Conservation (phyloP, 2,888 invertebrate species). For the Lymantria monacha region DNA sequence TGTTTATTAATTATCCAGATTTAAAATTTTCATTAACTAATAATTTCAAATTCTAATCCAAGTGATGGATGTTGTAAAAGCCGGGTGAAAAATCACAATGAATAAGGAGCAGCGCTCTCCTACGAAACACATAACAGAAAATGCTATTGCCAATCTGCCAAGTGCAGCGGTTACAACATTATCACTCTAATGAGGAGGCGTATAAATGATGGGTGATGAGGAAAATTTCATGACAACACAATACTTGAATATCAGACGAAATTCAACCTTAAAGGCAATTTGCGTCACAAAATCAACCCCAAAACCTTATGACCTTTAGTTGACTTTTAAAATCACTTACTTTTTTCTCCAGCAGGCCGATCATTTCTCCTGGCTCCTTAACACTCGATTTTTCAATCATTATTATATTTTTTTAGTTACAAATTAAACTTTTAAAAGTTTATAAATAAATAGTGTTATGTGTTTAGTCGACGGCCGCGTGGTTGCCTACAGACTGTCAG, state of each 20-base stretch:
- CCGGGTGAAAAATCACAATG: no score
- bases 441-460: slow-evolving; percentile 24
- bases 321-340: slow-evolving; percentile 61
- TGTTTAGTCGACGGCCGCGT: slow-evolving; percentile 34
- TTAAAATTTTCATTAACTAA: no score
- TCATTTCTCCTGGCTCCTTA: slow-evolving; percentile 56
- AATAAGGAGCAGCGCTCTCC: no score
- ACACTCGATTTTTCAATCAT: slow-evolving; percentile 51
- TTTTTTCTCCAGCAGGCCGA: slow-evolving; percentile 67
- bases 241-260: slow-evolving; percentile 6
- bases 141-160: no score
- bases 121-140: no score
- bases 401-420: slow-evolving; percentile 24
- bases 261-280: slow-evolving; percentile 20
- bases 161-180: no score
- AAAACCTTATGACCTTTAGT: slow-evolving; percentile 55
- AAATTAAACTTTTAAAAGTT: slow-evolving; percentile 13
- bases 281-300: slow-evolving; percentile 31
- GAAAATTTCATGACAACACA: no score
- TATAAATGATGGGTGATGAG: no score
- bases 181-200: no score
- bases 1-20: no score
- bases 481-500: slow-evolving; percentile 35
- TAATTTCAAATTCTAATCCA: no score
- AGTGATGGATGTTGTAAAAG: no score